These are phyloP conservation scores for Epizoanthus scotinus DNA, from an alignment of 92 coral and sea anemone genomes.

Conservation along the genomic window DNA sequence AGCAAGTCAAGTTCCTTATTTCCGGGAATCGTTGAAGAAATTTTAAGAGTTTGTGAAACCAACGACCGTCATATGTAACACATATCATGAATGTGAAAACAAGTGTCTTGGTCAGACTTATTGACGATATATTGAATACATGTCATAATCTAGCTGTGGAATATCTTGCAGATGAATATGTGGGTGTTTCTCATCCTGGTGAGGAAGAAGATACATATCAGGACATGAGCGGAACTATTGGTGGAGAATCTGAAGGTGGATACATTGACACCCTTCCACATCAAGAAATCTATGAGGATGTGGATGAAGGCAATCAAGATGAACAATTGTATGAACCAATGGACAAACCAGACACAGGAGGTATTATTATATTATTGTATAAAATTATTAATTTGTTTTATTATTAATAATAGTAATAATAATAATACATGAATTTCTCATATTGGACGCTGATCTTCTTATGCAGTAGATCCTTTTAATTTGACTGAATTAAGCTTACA, in stretches of 20 bases:
- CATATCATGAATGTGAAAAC: too few relatives aligned
- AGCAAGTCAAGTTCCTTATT: too few relatives aligned
- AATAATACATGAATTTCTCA: neutral
- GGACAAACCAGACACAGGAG: conserved; percentile 9
- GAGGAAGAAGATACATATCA: neutral
- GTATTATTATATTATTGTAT: neutral
- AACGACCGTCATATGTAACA: too few relatives aligned
- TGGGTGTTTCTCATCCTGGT: neutral
- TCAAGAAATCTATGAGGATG: conserved; percentile 14
- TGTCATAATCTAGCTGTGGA: neutral
- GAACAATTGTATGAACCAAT: conserved; percentile 6
- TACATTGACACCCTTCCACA: too few relatives aligned
- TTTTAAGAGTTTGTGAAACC: too few relatives aligned
- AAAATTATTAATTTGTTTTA: neutral
- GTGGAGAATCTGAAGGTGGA: neutral
- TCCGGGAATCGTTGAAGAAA: too few relatives aligned
- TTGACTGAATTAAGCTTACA: too few relatives aligned
- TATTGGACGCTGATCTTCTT: neutral
- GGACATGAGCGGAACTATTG: conserved; percentile 2
- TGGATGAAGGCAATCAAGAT: neutral
- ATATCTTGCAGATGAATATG: neutral
- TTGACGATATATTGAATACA: too few relatives aligned
- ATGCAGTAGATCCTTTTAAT: neutral
- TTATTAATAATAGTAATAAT: neutral
- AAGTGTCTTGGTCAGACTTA: too few relatives aligned